Evolutionary conservation across 2,113 vertebrate genomes (phyloP), one percentile per base, ranked within the genome.

Genomic region (Petaurus breviceps): DNA sequence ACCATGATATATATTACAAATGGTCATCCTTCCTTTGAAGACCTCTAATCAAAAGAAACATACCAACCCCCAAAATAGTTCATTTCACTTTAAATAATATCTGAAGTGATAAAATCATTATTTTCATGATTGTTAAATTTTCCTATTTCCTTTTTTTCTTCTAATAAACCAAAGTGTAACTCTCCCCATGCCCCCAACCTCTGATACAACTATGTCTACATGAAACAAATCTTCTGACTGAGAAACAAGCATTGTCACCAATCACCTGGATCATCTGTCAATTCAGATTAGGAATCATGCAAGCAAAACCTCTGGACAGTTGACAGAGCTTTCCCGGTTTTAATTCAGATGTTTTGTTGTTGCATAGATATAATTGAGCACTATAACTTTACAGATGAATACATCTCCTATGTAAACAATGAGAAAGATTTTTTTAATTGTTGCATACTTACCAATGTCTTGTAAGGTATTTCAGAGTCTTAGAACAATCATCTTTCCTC

Each of bases 241-340:
- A 77, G n/a, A 77, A 77, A 68, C 31, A 68, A 77, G 37, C n/a
- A 43, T 77, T 43, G 16, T 1, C 68, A n/a, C n/a, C 68, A 77
- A n/a, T 77, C 68, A 77, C n/a, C 37, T 22, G 14, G 16, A 77
- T n/a, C 37, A 77, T 77, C 16, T n/a, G 22, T 6, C 55, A 90
- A 22, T 23, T 37, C 1, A 55, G 14, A 90, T 43, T 91, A 19
- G 47, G 16, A 93, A 37, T 28, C n/a, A 92, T 94, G 49, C 93
- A 94, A 77, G 55, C 93, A 54, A 95, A 92, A 37, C 28, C 12
- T n/a, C 68, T 4, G 57, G 24, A 57, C 92, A 77, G n/a, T 61
- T 61, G 28, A 61, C 57, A 31, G 57, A 61, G 10, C 37, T 77
- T 77, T n/a, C 16, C 14, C 1, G 9, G 37, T 77, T n/a, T 77